Base-by-base conservation (phyloP, 2,888 invertebrate genomes). In the Aricia artaxerxes region DNA sequence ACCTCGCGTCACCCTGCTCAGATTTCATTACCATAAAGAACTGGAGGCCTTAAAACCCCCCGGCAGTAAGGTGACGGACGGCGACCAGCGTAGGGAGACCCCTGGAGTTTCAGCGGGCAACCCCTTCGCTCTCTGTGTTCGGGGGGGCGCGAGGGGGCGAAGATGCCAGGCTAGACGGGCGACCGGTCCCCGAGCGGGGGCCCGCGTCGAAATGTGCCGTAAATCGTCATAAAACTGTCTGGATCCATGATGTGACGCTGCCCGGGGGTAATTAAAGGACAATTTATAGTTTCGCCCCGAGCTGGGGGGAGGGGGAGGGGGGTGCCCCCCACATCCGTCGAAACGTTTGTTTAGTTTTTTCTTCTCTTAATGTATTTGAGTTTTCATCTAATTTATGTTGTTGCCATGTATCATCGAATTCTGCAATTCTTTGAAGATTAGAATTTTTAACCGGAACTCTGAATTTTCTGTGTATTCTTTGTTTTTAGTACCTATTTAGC, bases 141-240 rank as follows among this genome's bases (percentile, higher is more conserved):
- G 76, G n/a, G 79, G 78, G 75, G 79, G 77, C 38, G 82, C 69
- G 73, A 80, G 81, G 81, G 82, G 83, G 81, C 84, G 80, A 85
- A 83, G 80, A 80, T 89, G 77, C 84, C 91, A 82, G 77, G 78
- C 80, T 82, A 80, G 73, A 77, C 78, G 87, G 91, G 93, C 83
- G 87, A 87, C 88, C 88, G 89, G 89, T 93, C 93, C 93, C 94
- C 85, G 85, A 87, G 87, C 87, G 88, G 87, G 84, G 87, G 84
- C 86, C 87, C 87, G 92, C 93, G 92, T 93, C 92, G 92, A 91
- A 92, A 91, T 92, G 92, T 90, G 92, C 90, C 92, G 92, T 93
- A 93, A 93, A 93, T 93, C 92, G 92, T 96, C 96, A 96, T 96
- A 96, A 96, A 96, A 96, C 95, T 96, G 96, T 96, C 96, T 95